Evolutionary conservation across 2,797 vertebrate genomes (phyloP).

Genomic region (Lagocephalus sceleratus): DNA sequence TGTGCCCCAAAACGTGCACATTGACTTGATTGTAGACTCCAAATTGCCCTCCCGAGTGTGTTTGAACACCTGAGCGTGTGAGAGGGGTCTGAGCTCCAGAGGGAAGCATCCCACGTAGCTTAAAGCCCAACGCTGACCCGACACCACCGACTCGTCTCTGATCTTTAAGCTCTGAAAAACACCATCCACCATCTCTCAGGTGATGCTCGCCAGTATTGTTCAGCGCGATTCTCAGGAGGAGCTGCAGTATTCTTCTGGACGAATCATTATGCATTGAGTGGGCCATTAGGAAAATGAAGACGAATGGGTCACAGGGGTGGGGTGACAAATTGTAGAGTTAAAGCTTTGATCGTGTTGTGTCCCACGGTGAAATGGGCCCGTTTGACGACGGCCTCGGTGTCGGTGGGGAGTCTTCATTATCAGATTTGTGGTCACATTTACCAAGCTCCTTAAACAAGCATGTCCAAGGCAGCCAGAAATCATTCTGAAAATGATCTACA

Average conservation of each 20-base stretch:
- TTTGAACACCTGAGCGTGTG: no score
- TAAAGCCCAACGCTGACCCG: slow-evolving; percentile 45
- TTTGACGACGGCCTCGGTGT: no score
- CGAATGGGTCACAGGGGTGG: slow-evolving; percentile 63
- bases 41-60: no score
- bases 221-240: slow-evolving; percentile 68
- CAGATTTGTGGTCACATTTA: no score
- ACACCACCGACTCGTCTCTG: slow-evolving; percentile 33
- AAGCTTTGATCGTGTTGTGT: slow-evolving; percentile 51
- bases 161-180: slow-evolving; percentile 70
- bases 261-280: slow-evolving; percentile 85
- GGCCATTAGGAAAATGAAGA: slow-evolving; percentile 83
- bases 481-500: no score
- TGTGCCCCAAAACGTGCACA: no score
- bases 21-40: no score
- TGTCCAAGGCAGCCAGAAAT: no score
- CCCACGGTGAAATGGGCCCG: slow-evolving; percentile 28
- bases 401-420: no score
- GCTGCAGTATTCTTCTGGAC: slow-evolving; percentile 73
- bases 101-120: slow-evolving; percentile 22
- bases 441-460: no score
- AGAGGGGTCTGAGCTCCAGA: not conserved
- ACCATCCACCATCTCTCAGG: slow-evolving; percentile 49
- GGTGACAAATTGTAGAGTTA: slow-evolving; percentile 72
- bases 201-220: slow-evolving; percentile 71